These are phyloP conservation scores for Hylia prasina DNA, from an alignment of 2,113 vertebrate genomes.

Conservation along the genomic window DNA sequence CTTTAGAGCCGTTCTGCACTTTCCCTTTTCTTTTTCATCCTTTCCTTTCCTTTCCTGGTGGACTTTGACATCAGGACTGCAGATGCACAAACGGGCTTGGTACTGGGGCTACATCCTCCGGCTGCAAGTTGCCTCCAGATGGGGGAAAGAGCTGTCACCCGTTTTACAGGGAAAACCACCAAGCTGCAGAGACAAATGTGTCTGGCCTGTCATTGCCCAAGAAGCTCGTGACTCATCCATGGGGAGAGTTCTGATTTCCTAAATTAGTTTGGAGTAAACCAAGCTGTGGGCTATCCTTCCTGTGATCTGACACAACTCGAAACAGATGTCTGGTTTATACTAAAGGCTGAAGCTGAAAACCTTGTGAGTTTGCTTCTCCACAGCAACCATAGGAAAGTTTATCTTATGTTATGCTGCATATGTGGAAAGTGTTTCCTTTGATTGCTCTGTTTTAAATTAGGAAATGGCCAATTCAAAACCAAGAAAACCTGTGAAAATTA, in stretches of 20 bases:
- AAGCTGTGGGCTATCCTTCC: conserved; percentile 59
- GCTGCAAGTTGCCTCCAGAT: not conserved
- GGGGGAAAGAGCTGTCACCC: not conserved
- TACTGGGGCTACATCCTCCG: not conserved
- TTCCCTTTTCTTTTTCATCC: conserved; percentile 12
- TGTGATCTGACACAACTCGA: conserved; percentile 34
- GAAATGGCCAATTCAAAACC: conserved; percentile 5
- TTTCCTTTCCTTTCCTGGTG: not conserved
- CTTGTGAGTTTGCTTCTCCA: conserved; percentile 13
- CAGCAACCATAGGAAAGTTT: conserved; percentile 48
- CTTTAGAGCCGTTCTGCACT: not conserved
- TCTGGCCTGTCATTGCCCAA: conserved; percentile 22
- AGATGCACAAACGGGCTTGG: not conserved
- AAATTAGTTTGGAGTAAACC: conserved; percentile 58
- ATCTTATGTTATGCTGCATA: not conserved
- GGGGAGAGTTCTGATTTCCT: conserved; percentile 53
- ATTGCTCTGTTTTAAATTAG: conserved; percentile 41
- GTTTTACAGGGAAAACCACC: not conserved
- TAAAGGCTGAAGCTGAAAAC: conserved; percentile 14
- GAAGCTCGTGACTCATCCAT: conserved; percentile 40
- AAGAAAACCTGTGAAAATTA: conserved; percentile 1
- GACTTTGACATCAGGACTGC: not conserved
- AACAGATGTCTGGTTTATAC: conserved; percentile 51
- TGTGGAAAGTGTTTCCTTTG: conserved; percentile 34
- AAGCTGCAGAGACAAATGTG: not conserved